phyloP scores from a whole-genome alignment of 2,113 vertebrate genomes.

The Epinephelus fuscoguttatus region DNA sequence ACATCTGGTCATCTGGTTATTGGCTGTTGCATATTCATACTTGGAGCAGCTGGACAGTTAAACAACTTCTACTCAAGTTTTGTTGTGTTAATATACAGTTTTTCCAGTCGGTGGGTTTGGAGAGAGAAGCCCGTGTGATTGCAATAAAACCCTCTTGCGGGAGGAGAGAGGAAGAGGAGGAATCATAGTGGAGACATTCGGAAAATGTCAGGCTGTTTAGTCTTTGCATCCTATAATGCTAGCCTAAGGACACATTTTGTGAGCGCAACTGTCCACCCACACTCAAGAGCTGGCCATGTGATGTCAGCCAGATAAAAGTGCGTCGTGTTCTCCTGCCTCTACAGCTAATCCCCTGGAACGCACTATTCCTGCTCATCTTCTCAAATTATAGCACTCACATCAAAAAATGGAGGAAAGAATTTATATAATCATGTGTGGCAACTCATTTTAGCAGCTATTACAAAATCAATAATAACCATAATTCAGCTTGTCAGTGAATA shows the following conservation, averaged over 20 bases:
- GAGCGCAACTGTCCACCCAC: constrained; percentile 77
- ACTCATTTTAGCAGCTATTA: constrained; percentile 4
- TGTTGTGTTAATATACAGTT: constrained; percentile 46
- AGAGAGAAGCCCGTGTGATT: constrained; percentile 6
- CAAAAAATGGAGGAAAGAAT: background rate
- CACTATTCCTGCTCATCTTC: constrained; percentile 43
- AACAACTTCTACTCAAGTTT: constrained; percentile 54
- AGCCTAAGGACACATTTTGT: constrained; percentile 66
- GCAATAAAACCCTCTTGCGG: constrained; percentile 20
- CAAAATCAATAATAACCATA: constrained; percentile 1
- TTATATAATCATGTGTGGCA: background rate
- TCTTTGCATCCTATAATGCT: constrained; percentile 65
- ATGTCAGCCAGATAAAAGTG: constrained; percentile 73
- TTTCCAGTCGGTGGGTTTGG: constrained; percentile 50
- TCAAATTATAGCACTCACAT: constrained; percentile 35
- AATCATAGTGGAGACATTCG: constrained; percentile 55
- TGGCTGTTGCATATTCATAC: constrained; percentile 54
- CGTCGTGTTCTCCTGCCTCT: constrained; percentile 53
- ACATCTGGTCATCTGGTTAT: constrained; percentile 77
- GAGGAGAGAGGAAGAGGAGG: constrained; percentile 15
- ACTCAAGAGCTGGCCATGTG: constrained; percentile 58
- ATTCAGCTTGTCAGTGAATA: background rate
- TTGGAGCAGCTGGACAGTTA: constrained; percentile 52
- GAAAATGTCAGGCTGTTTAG: constrained; percentile 67
- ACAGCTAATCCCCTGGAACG: constrained; percentile 52